Conservation (phyloP, 2,113 vertebrate genomes). For the Tupaia tana region DNA sequence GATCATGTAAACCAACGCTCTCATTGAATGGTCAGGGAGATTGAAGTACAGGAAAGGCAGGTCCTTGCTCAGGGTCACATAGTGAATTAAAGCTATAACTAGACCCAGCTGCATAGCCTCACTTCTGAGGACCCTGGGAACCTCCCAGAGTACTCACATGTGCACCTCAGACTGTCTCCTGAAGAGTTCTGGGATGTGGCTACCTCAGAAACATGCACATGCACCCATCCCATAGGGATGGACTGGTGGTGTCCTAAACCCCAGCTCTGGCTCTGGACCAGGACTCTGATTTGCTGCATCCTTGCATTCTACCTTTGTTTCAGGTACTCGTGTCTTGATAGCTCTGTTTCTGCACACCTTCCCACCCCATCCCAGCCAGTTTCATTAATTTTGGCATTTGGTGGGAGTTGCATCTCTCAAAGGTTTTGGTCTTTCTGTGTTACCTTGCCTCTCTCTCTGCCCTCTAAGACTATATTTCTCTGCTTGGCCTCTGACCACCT, state of each 20-base stretch:
- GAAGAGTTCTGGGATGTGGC: not conserved
- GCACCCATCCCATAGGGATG: not conserved
- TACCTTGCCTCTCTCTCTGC: not conserved
- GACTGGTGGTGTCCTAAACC: not conserved
- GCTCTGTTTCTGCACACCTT: not conserved
- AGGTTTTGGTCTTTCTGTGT: constrained; percentile 15
- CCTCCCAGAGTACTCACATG: not conserved
- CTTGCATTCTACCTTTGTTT: not conserved
- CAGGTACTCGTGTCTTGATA: not conserved
- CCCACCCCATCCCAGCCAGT: no score
- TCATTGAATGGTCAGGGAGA: constrained; percentile 36
- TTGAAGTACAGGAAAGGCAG: constrained; percentile 11
- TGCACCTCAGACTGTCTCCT: not conserved
- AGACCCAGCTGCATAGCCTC: not conserved
- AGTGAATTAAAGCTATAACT: not conserved
- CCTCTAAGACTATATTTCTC: not conserved
- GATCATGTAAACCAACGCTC: not conserved
- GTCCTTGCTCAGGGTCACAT: not conserved
- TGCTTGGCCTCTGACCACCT: not conserved
- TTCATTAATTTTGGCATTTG: not conserved
- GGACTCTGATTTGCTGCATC: not conserved
- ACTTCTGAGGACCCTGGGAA: not conserved
- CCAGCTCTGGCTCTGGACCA: not conserved
- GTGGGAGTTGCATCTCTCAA: not conserved
- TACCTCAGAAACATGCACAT: not conserved